Evolutionary conservation across 2,113 vertebrate species (phyloP), one percentile per base, ranked within the genome.

Genomic region (Notarius lentiginosus): DNA sequence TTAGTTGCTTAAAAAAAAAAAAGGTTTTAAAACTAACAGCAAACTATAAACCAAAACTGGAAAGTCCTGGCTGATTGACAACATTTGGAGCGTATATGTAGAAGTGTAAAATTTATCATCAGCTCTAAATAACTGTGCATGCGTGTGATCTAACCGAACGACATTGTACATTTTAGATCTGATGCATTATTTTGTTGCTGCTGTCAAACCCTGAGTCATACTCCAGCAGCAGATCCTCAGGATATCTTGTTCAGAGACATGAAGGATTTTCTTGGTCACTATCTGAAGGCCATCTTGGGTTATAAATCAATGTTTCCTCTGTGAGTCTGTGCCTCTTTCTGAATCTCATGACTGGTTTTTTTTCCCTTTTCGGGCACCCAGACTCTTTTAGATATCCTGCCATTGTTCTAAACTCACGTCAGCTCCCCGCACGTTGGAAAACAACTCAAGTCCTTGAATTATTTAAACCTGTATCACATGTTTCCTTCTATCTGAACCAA

Each of bases 391-490:
- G 82, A 92, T 89, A 91, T 95, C 94, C 93, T 93, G 91, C 89
- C 86, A 94, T 95, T 95, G 94, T 95, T 88, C 65, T 51, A 63
- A 77, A 76, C 68, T 82, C 49, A 10, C 84, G 88, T 86, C 61
- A 88, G 61, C 86, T 75, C 87, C 73, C 58, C 17, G 53, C 22
- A 53, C 34, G 79, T 15, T 72, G 77, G 20, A 84, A 87, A 88
- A 87, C 63, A 89, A 86, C 86, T 27, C 56, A n/a, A 22, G 70
- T 80, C 27, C 20, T 58, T 94, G 86, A 95, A 95, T 94, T 86
- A 95, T 95, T 95, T 79, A 95, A 91, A 47, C 55, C 56, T 41
- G 84, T 72, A 92, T 94, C 92, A 5, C 83, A 85, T 93, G 90
- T 89, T 90, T 80, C 18, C 89, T 94, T 91, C 58, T 30, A 84